Conservation (phyloP, 1,140 invertebrate species). For the Philopotamus ludificatus region DNA sequence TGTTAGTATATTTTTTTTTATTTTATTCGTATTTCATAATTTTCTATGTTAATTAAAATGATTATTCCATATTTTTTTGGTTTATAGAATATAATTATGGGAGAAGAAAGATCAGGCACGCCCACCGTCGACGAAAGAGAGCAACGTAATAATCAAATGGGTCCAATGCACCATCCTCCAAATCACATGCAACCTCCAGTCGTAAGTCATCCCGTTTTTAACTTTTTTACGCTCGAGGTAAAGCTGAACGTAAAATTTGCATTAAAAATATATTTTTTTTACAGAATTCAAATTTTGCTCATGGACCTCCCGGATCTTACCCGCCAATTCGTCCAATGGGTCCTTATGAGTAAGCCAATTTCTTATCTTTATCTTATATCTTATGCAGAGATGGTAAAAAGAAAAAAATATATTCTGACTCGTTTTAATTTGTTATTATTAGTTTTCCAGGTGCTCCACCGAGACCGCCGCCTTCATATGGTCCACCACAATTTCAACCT, state of each 20-base stretch:
- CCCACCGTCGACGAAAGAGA: slow-evolving; percentile 66
- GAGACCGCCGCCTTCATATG: slow-evolving; percentile 38
- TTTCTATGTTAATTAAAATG: neutral
- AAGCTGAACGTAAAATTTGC: neutral
- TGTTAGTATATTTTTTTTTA: slow-evolving; percentile 35
- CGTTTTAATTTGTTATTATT: slow-evolving; percentile 5
- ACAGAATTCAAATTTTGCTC: slow-evolving; percentile 23
- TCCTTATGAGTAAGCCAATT: slow-evolving; percentile 30
- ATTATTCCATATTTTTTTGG: slow-evolving; percentile 40
- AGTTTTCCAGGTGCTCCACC: slow-evolving; percentile 38
- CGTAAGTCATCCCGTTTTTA: neutral
- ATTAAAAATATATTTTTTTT: slow-evolving; percentile 25
- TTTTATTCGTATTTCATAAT: slow-evolving; percentile 38
- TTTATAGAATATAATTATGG: slow-evolving; percentile 36
- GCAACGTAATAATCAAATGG: slow-evolving; percentile 37
- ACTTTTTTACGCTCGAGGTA: neutral
- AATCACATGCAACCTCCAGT: slow-evolving; percentile 6
- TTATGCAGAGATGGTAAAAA: too few species aligned
- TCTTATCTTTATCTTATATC: neutral
- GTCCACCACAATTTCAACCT: slow-evolving; percentile 43
- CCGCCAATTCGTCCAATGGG: neutral
- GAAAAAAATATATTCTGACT: too few species aligned
- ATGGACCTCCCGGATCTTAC: slow-evolving; percentile 18
- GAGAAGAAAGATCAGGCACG: slow-evolving; percentile 67
- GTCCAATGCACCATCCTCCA: slow-evolving; percentile 27